phyloP scores from a whole-genome alignment of 2,113 vertebrate genomes.

The Xiphorhynchus elegans region DNA sequence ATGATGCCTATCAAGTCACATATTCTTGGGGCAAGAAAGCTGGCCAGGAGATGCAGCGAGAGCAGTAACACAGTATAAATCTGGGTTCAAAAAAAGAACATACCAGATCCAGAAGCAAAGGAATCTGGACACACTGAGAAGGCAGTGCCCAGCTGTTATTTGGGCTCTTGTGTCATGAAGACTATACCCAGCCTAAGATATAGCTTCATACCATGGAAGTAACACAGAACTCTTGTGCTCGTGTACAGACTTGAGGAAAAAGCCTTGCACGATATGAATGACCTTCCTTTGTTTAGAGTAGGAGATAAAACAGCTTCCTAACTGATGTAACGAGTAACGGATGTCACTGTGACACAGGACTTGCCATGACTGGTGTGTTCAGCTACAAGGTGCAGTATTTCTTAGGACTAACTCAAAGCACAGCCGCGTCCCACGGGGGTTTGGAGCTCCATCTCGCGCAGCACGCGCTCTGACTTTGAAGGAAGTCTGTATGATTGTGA shows the following conservation, averaged over 20 bases:
- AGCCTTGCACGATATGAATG: constrained; percentile 43
- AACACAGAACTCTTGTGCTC: constrained; percentile 69
- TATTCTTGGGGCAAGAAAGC: constrained; percentile 60
- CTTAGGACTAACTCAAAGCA: constrained; percentile 78
- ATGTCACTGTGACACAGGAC: constrained; percentile 73
- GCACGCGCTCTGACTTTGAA: constrained; percentile 80
- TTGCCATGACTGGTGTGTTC: constrained; percentile 71
- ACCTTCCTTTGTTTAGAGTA: constrained; percentile 59
- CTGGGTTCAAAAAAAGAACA: constrained; percentile 16
- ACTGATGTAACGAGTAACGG: constrained; percentile 74
- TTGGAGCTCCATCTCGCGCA: constrained; percentile 80
- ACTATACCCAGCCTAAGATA: constrained; percentile 51
- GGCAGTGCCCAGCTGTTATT: not conserved
- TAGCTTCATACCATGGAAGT: constrained; percentile 52
- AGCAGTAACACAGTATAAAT: constrained; percentile 58
- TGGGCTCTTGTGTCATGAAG: not conserved
- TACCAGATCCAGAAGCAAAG: constrained; percentile 31
- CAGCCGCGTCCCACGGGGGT: constrained; percentile 73
- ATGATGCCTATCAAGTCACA: constrained; percentile 41
- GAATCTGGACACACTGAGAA: not conserved
- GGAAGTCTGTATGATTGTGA: constrained; percentile 83
- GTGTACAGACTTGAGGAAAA: constrained; percentile 65
- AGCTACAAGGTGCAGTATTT: constrained; percentile 72
- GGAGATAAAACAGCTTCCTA: constrained; percentile 84
- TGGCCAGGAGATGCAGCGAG: constrained; percentile 49